Evolutionary conservation across 2,888 invertebrate genomes (phyloP).

Genomic region (Agapostemon virescens): DNA sequence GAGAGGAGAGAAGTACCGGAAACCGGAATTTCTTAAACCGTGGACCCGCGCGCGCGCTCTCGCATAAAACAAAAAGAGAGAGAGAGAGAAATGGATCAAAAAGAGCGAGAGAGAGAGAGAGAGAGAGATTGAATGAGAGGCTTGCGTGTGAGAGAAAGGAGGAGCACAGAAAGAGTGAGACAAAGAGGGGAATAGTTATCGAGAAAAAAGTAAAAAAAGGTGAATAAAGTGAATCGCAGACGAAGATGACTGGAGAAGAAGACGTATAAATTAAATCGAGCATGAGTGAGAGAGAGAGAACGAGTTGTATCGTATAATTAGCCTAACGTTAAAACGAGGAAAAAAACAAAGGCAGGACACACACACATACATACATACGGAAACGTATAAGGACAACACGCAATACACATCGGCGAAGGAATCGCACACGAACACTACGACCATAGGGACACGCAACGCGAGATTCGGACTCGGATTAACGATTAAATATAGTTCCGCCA

Average conservation of each 20-base stretch:
- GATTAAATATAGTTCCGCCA: conserved; percentile 76
- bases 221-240: conserved; percentile 8
- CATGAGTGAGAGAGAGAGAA: background rate
- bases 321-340: conserved; percentile 33
- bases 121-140: conserved; percentile 11
- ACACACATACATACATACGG: too few relatives aligned
- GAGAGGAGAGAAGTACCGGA: background rate
- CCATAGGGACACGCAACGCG: conserved; percentile 50
- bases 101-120: conserved; percentile 24
- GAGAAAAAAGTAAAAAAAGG: background rate
- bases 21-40: conserved; percentile 48
- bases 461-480: conserved; percentile 73
- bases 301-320: conserved; percentile 49
- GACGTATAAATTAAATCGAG: background rate
- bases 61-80: conserved; percentile 19
- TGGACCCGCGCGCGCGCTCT: conserved; percentile 28
- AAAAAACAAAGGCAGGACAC: conserved; percentile 28
- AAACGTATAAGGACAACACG: conserved; percentile 18
- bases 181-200: conserved; percentile 23
- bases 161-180: conserved; percentile 20
- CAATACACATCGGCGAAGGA: background rate
- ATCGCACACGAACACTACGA: background rate
- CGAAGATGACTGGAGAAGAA: conserved; percentile 3
- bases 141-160: conserved; percentile 7
- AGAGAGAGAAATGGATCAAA: conserved; percentile 27